These are phyloP conservation scores for Dolichopus griseipennis DNA, from an alignment of 2,888 invertebrate species.

Conservation along the genomic window DNA sequence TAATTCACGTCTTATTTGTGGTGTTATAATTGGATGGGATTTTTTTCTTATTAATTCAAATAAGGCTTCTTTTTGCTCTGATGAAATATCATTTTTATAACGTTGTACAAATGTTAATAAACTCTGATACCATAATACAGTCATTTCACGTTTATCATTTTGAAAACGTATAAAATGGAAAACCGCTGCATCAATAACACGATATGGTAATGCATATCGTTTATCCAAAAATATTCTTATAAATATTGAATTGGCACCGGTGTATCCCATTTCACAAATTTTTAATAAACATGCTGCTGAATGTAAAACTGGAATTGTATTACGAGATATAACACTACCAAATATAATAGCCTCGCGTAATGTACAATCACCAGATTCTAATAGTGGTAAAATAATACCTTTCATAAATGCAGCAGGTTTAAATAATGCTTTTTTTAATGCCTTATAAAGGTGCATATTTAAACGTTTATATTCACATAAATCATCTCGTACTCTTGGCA, in stretches of 20 bases:
- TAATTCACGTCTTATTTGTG: slow-evolving; percentile 77
- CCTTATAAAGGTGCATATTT: slow-evolving; percentile 94
- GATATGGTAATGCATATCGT: slow-evolving; percentile 92
- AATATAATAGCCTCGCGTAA: slow-evolving; percentile 92
- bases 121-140: slow-evolving; percentile 96
- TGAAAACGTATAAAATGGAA: slow-evolving; percentile 88
- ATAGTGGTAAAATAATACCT: slow-evolving; percentile 64
- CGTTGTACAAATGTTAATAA: slow-evolving; percentile 88
- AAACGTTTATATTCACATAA: slow-evolving; percentile 88
- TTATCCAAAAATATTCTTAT: slow-evolving; percentile 90
- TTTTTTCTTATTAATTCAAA: slow-evolving; percentile 57
- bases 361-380: slow-evolving; percentile 84
- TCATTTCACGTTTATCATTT: slow-evolving; percentile 71
- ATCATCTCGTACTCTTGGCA: slow-evolving; percentile 91
- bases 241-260: slow-evolving; percentile 92
- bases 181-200: slow-evolving; percentile 89
- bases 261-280: slow-evolving; percentile 96
- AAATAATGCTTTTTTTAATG: slow-evolving; percentile 83
- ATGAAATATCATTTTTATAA: slow-evolving; percentile 89
- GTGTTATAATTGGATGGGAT: slow-evolving; percentile 47
- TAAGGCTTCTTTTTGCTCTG: slow-evolving; percentile 83
- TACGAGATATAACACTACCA: slow-evolving; percentile 81
- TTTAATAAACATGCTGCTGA: slow-evolving; percentile 90
- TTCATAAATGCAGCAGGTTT: slow-evolving; percentile 99
- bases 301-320: slow-evolving; percentile 89